Evolutionary conservation across 2,888 invertebrate species (phyloP), one percentile per base, ranked within the genome.

Genomic region (Auanema freiburgensis): DNA sequence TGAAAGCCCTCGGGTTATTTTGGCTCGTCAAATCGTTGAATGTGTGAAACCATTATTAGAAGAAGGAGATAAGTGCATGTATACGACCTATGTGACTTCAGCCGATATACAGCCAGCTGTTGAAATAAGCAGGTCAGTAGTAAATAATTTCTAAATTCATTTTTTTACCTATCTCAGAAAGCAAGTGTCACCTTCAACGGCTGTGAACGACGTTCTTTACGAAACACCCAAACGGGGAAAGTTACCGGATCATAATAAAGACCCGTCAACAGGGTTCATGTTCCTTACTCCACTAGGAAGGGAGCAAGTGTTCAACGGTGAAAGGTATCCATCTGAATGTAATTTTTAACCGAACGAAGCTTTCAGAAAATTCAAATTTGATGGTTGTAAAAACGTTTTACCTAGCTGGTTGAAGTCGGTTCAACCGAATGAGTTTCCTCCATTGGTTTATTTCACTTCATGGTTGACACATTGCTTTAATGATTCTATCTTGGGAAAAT

Each of bases 171-270:
- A 33, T 33, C n/a, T n/a, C n/a, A 33, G 33, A 33, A 33, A 3
- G 4, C 33, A 33, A 33, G 33, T 33, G 3, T 33, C 33, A 5
- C 33, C 16, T 5, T 21, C 46, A 21, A 46, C 46, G 6, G 46
- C 6, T 6, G 46, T 21, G 8, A 46, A 21, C 16, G 11, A 21
- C 43, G 33, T 16, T 44, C 63, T 16, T 41, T 66, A 6, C 42
- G 72, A 72, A 24, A 72, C 72, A 1, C 72, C 72, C 5, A 72
- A 70, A 55, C 43, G 62, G 11, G 63, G 60, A 3, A 58, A 60
- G 18, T 51, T 69, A 12, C 74, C 74, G 24, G 74, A 74, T 44
- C 67, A 71, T 55, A 63, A 51, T 12, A 57, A 64, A n/a, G 74
- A 74, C 50, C 57, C 16, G 8, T 46, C 21, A 4, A 65, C 69